Percentiles rank a stretch among this genome's conserved stretches.
Conservation (phyloP, 2,113 vertebrate species). For the Sminthopsis crassicaudata region DNA sequence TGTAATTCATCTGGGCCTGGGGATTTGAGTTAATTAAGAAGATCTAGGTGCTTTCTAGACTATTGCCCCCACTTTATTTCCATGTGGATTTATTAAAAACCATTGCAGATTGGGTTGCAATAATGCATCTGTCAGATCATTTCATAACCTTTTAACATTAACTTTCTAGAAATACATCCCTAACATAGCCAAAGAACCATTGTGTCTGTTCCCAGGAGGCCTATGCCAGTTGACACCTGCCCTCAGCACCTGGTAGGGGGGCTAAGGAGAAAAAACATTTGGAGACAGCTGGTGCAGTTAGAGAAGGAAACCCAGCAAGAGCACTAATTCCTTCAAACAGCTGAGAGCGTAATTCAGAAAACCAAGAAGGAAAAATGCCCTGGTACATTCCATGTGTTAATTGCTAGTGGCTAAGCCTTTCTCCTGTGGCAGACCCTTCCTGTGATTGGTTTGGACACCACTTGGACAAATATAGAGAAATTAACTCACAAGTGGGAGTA, state of each 20-base stretch:
- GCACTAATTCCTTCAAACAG: slow-evolving; percentile 2
- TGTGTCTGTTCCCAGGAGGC: background rate
- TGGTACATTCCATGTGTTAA: background rate
- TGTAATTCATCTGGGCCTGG: background rate
- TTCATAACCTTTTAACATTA: background rate
- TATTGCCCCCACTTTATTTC: background rate
- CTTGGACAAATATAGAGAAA: background rate
- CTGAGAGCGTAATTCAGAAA: background rate
- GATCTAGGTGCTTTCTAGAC: background rate
- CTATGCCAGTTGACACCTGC: slow-evolving; percentile 46
- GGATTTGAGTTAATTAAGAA: background rate
- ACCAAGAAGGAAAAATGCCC: background rate
- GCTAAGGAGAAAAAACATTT: background rate
- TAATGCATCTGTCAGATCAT: background rate
- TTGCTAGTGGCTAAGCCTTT: background rate
- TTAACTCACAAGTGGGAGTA: background rate
- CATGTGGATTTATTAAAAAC: background rate
- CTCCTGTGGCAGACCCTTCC: background rate
- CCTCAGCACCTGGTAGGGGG: background rate
- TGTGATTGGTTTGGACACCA: background rate
- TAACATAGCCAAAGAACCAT: background rate
- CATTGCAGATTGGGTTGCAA: background rate
- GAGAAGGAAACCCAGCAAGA: fast-evolving
- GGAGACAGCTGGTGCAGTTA: slow-evolving; percentile 8
- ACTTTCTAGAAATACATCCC: background rate